Percentiles rank a stretch among this genome's conserved stretches.
phyloP scores from a whole-genome alignment of 2,797 vertebrate species.

The Aldrovandia affinis region DNA sequence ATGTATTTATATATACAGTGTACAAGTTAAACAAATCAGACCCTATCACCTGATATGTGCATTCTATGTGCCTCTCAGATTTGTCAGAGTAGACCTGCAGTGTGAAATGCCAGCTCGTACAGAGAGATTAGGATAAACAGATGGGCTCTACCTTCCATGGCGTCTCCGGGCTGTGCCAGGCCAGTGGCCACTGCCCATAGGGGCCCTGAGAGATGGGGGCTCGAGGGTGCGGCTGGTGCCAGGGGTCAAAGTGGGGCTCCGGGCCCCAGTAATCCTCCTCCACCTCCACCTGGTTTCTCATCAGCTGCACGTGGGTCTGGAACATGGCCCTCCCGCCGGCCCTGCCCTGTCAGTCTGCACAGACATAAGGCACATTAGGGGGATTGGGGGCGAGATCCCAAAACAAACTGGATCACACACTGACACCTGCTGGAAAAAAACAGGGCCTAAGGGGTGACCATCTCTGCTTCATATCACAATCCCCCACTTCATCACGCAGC shows the following conservation, averaged over 20 bases:
- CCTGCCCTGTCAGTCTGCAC: conserved; percentile 46
- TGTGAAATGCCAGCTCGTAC: no score
- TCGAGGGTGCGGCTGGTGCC: conserved; percentile 46
- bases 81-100: no score
- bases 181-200: conserved; percentile 47
- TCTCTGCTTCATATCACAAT: conserved; percentile 30
- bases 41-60: no score
- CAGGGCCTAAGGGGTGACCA: not conserved
- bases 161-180: conserved; percentile 59
- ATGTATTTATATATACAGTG: no score
- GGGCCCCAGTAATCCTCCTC: conserved; percentile 59
- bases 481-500: not conserved
- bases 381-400: not conserved
- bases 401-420: not conserved
- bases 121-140: not conserved
- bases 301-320: conserved; percentile 66
- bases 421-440: conserved; percentile 13
- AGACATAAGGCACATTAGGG: not conserved
- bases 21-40: no score
- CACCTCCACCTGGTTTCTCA: conserved; percentile 62
- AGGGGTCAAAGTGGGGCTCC: conserved; percentile 56
- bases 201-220: conserved; percentile 56
- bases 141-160: conserved; percentile 68
- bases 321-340: conserved; percentile 70
- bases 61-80: no score